These are phyloP conservation scores for Salvelinus fontinalis DNA, from an alignment of 2,113 vertebrate genomes.

Conservation along the genomic window DNA sequence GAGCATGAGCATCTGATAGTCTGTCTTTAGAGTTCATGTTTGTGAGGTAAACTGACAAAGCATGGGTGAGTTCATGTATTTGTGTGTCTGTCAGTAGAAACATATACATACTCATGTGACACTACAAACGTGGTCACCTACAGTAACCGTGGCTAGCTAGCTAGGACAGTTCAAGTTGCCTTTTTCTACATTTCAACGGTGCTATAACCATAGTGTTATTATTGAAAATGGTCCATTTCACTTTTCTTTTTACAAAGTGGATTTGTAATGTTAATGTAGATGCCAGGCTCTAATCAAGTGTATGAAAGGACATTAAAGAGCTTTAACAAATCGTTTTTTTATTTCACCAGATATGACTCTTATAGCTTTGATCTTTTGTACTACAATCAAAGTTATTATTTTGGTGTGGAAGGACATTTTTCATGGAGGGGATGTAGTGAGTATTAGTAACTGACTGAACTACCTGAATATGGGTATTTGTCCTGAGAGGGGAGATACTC, in stretches of 20 bases:
- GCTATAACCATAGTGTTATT: slow-evolving; percentile 59
- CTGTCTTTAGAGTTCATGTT: slow-evolving; percentile 15
- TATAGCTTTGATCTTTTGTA: slow-evolving; percentile 64
- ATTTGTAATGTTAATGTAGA: slow-evolving; percentile 21
- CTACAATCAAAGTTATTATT: slow-evolving; percentile 52
- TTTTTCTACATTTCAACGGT: slow-evolving; percentile 61
- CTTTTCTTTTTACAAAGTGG: not conserved
- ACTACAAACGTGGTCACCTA: slow-evolving; percentile 37
- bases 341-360: slow-evolving; percentile 48
- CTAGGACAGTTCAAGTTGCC: slow-evolving; percentile 50
- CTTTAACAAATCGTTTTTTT: slow-evolving; percentile 23
- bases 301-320: slow-evolving; percentile 20
- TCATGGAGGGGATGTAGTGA: slow-evolving; percentile 50
- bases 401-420: slow-evolving; percentile 35
- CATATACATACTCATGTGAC: slow-evolving; percentile 25
- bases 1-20: slow-evolving; percentile 2
- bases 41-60: slow-evolving; percentile 11
- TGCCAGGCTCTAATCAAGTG: slow-evolving; percentile 45
- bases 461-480: slow-evolving; percentile 53
- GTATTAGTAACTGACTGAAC: slow-evolving; percentile 59
- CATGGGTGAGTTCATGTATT: not conserved
- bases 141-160: slow-evolving; percentile 35
- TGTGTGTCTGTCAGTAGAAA: slow-evolving; percentile 23
- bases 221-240: slow-evolving; percentile 26
- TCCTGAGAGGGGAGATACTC: slow-evolving; percentile 38